phyloP scores from a whole-genome alignment of 2,113 vertebrate species.

The Lasiurus cinereus region DNA sequence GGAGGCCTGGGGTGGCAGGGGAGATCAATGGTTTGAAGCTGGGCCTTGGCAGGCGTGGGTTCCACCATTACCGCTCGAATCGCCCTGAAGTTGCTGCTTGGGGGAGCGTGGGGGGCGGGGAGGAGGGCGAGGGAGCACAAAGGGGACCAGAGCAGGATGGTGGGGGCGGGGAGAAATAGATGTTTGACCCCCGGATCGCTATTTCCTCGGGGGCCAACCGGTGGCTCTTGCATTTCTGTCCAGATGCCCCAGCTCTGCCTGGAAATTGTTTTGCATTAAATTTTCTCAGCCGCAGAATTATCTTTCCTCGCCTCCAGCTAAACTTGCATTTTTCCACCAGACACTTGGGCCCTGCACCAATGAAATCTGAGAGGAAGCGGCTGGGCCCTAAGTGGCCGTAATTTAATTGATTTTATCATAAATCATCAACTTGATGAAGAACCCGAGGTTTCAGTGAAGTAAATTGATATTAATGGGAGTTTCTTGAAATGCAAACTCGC shows the following conservation, averaged over 20 bases:
- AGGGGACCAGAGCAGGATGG: background rate
- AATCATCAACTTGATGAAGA: slow-evolving; percentile 95
- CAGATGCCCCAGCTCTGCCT: slow-evolving; percentile 72
- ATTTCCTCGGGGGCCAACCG: slow-evolving; percentile 85
- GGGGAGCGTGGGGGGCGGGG: background rate
- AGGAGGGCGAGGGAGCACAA: background rate
- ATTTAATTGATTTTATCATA: slow-evolving; percentile 97
- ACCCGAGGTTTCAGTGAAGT: slow-evolving; percentile 90
- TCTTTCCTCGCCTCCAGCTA: slow-evolving; percentile 89
- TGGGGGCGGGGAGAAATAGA: slow-evolving; percentile 66
- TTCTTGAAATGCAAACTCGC: slow-evolving; percentile 87
- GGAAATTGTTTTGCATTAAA: slow-evolving; percentile 90
- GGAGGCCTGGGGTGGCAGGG: background rate
- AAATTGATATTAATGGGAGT: slow-evolving; percentile 92
- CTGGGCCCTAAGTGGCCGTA: slow-evolving; percentile 89
- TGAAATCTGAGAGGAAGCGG: slow-evolving; percentile 90
- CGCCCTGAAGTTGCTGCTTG: background rate
- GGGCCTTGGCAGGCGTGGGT: background rate
- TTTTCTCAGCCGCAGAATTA: slow-evolving; percentile 88
- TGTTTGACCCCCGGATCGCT: slow-evolving; percentile 75
- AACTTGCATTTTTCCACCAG: slow-evolving; percentile 88
- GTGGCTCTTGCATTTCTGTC: slow-evolving; percentile 77
- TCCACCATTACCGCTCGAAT: background rate
- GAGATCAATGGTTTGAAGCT: background rate
- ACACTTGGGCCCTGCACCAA: slow-evolving; percentile 87